Evolutionary conservation across 53 echinoderm and acorn worm genomes (phyloP).

Genomic region (Holothuria leucospilota): DNA sequence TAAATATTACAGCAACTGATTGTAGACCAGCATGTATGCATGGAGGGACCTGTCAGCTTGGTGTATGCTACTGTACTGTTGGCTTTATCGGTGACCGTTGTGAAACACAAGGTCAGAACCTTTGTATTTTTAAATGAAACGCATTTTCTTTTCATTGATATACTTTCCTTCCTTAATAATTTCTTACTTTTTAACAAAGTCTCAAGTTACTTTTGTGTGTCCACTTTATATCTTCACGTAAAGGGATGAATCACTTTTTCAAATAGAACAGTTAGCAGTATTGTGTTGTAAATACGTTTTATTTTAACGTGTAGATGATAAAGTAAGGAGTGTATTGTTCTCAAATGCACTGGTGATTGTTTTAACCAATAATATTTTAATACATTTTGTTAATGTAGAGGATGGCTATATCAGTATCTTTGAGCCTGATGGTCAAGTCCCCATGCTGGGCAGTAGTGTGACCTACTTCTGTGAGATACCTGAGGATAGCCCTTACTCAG

Average conservation of each 20-base stretch:
- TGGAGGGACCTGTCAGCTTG: slow-evolving; percentile 81
- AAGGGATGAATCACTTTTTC: no score
- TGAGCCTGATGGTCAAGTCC: slow-evolving; percentile 64
- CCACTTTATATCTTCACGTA: no score
- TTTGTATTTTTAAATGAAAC: neutral
- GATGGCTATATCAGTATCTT: slow-evolving; percentile 75
- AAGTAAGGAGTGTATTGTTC: neutral
- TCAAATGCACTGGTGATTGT: neutral
- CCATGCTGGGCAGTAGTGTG: slow-evolving; percentile 60
- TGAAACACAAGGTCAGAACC: slow-evolving; percentile 64
- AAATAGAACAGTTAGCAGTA: no score
- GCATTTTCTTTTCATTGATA: no score
- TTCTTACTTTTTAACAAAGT: no score
- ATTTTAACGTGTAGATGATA: no score
- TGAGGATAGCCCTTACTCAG: slow-evolving; percentile 57
- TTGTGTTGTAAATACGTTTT: no score
- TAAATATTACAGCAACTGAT: slow-evolving; percentile 38
- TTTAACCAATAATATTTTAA: neutral
- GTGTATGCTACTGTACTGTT: slow-evolving; percentile 71
- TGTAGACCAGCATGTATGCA: slow-evolving; percentile 72
- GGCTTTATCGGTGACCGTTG: slow-evolving; percentile 73
- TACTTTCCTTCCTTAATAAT: no score
- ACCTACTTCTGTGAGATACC: slow-evolving; percentile 85
- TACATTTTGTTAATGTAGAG: slow-evolving; percentile 49
- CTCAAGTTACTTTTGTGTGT: no score